phyloP scores from a whole-genome alignment of 2,888 invertebrate genomes.

The Hyposoter didymator region DNA sequence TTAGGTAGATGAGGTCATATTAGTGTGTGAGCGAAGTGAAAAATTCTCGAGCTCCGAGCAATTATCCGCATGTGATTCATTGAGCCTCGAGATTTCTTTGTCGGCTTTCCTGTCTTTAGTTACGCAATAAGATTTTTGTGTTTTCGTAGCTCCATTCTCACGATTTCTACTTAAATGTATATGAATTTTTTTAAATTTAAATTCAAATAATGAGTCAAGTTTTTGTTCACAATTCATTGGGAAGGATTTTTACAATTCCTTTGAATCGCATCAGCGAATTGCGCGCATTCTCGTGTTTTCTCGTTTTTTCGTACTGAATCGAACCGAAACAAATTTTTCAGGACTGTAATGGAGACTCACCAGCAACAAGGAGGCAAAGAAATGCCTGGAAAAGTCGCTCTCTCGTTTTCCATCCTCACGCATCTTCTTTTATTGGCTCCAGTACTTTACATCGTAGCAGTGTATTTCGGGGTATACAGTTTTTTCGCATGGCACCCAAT shows the following conservation, averaged over 20 bases:
- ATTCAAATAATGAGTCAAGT: too few species aligned
- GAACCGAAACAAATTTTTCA: not conserved
- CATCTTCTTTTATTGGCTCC: slow-evolving; percentile 79
- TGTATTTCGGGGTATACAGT: slow-evolving; percentile 72
- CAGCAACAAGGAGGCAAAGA: slow-evolving; percentile 68
- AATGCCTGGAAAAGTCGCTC: slow-evolving; percentile 73
- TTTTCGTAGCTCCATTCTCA: slow-evolving; percentile 1
- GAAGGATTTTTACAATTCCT: not conserved
- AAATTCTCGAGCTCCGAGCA: slow-evolving; percentile 47
- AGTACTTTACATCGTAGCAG: slow-evolving; percentile 78
- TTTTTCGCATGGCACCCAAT: slow-evolving; percentile 82
- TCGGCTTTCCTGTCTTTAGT: slow-evolving; percentile 27
- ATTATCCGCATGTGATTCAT: slow-evolving; percentile 56
- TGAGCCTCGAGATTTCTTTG: slow-evolving; percentile 44
- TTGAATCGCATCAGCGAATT: not conserved
- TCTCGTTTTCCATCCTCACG: slow-evolving; percentile 73
- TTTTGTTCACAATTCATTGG: not conserved
- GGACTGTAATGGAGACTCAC: slow-evolving; percentile 73
- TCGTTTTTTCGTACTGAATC: slow-evolving; percentile 6
- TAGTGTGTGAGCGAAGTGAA: slow-evolving; percentile 23
- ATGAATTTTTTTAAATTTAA: too few species aligned
- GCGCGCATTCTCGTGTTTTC: not conserved
- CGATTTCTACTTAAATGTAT: not conserved
- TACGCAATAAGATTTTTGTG: slow-evolving; percentile 43
- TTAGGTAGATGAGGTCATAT: slow-evolving; percentile 26